phyloP scores from a whole-genome alignment of 2,113 vertebrate genomes.

The Cercopithecus mona region DNA sequence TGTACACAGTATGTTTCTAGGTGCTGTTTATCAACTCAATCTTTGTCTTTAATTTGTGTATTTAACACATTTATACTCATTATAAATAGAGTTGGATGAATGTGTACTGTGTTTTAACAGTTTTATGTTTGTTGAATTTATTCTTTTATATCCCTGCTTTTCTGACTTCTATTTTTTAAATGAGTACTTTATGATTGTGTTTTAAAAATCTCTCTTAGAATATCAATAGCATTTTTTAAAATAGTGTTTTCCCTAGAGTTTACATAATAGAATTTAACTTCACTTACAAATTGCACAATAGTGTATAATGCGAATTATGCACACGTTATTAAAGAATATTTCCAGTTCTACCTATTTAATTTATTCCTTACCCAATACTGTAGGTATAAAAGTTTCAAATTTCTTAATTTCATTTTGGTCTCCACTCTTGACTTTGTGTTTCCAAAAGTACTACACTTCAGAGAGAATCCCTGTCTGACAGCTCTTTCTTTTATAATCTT shows the following conservation, averaged over 20 bases:
- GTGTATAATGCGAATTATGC: background rate
- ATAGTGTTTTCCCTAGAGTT: background rate
- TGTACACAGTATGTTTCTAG: background rate
- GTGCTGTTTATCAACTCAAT: background rate
- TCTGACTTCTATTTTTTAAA: background rate
- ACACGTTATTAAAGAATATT: background rate
- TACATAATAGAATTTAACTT: background rate
- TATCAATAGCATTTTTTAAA: background rate
- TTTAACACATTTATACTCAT: background rate
- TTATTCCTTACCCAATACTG: background rate
- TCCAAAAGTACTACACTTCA: background rate
- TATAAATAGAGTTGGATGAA: background rate
- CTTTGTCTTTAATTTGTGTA: background rate
- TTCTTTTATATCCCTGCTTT: background rate
- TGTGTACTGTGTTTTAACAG: background rate
- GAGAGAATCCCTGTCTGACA: background rate
- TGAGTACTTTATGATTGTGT: background rate
- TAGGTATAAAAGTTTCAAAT: background rate
- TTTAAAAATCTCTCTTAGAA: background rate
- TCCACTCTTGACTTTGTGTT: background rate
- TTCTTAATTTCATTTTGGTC: background rate
- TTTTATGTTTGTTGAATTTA: background rate
- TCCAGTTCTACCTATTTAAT: background rate
- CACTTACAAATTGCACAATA: background rate
- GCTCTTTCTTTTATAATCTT: background rate